Conservation (phyloP, 1,140 invertebrate genomes). For the Penaeus vannamei region DNA sequence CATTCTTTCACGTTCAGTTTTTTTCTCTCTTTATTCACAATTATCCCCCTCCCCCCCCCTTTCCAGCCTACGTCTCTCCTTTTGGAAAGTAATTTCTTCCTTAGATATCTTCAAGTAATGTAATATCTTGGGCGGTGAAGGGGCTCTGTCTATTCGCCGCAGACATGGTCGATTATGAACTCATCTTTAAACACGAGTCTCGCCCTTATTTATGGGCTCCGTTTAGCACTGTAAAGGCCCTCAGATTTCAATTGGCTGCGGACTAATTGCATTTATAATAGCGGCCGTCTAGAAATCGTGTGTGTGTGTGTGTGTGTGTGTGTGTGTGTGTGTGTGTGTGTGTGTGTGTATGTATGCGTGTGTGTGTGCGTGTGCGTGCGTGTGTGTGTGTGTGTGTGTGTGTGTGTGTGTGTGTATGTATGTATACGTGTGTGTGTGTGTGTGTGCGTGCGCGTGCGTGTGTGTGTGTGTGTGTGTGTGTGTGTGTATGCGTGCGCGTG, state of each 20-base stretch:
- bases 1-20: too few relatives aligned
- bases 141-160: not conserved
- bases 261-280: slow-evolving; percentile 21
- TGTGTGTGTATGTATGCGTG: not conserved
- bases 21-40: too few relatives aligned
- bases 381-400: not conserved
- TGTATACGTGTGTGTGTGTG: too few relatives aligned
- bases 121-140: too few relatives aligned
- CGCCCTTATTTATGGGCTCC: slow-evolving; percentile 12
- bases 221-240: slow-evolving; percentile 7
- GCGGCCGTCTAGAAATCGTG: not conserved
- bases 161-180: too few relatives aligned
- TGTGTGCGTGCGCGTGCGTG: not conserved
- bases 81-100: too few relatives aligned
- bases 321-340: slow-evolving; percentile 21
- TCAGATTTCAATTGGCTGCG: slow-evolving; percentile 19
- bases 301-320: not conserved
- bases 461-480: not conserved
- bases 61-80: too few relatives aligned
- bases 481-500: not conserved
- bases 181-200: not conserved
- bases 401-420: not conserved
- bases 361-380: not conserved
- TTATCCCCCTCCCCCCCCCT: too few relatives aligned
- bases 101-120: too few relatives aligned